A percentile compares a stretch with the other conserved stretches of the same genome.
Conservation (phyloP, 53 echinoderm and acorn worm species). For the Echinometra lucunter region DNA sequence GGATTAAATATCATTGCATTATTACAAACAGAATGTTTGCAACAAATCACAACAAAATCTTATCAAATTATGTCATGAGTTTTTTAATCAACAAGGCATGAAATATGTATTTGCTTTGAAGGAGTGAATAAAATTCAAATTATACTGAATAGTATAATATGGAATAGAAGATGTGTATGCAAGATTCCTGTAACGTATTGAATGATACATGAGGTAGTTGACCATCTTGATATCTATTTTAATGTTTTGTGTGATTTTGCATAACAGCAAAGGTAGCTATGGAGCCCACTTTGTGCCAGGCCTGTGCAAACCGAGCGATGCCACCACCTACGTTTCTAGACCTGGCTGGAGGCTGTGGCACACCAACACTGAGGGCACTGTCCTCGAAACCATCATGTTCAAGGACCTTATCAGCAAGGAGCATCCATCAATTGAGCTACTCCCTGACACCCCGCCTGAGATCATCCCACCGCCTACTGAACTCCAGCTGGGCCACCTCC, state of each 20-base stretch:
- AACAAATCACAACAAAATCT: too few relatives aligned
- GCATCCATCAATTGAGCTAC: slow-evolving; percentile 77
- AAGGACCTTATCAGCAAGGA: slow-evolving; percentile 78
- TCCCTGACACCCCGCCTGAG: slow-evolving; percentile 74
- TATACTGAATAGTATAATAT: too few relatives aligned
- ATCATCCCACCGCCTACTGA: slow-evolving; percentile 70
- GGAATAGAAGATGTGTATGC: too few relatives aligned
- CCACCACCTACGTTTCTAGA: slow-evolving; percentile 81
- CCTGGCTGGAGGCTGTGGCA: slow-evolving; percentile 92
- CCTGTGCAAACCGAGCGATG: slow-evolving; percentile 88
- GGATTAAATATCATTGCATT: neutral
- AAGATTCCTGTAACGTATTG: too few relatives aligned
- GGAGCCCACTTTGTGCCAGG: slow-evolving; percentile 88
- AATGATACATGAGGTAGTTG: too few relatives aligned
- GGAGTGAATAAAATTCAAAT: too few relatives aligned
- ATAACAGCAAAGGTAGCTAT: slow-evolving; percentile 85
- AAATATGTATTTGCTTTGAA: too few relatives aligned
- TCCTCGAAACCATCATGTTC: slow-evolving; percentile 85
- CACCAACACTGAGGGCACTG: slow-evolving; percentile 78
- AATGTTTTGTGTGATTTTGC: neutral
- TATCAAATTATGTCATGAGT: too few relatives aligned
- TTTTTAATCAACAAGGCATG: too few relatives aligned
- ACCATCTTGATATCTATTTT: too few relatives aligned
- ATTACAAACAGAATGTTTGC: too few relatives aligned
- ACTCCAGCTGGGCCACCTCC: slow-evolving; percentile 84